phyloP scores from a whole-genome alignment of 2,888 invertebrate genomes.

The Diadromus collaris region DNA sequence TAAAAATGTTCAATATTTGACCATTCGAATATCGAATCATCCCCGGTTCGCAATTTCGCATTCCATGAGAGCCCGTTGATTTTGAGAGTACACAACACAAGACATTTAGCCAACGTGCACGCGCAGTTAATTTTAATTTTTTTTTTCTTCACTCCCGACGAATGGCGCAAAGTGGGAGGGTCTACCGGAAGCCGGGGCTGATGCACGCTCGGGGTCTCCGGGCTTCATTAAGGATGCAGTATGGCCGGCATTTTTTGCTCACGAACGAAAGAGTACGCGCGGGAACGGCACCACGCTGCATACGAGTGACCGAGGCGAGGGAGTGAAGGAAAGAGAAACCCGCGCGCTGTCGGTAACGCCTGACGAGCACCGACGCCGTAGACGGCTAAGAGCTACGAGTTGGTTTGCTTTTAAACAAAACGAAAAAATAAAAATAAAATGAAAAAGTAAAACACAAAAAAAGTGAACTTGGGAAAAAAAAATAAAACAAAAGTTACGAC shows the following conservation, averaged over 20 bases:
- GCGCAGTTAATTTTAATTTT: neutral
- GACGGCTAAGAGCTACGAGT: slow-evolving; percentile 28
- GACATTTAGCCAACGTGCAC: neutral
- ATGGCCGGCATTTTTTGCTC: slow-evolving; percentile 68
- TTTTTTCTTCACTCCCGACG: slow-evolving; percentile 45
- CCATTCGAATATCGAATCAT: too few species aligned
- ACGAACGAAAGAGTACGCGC: slow-evolving; percentile 42
- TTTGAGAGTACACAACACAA: neutral
- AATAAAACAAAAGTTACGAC: slow-evolving; percentile 74
- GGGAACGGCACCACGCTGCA: slow-evolving; percentile 15
- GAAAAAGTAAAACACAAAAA: neutral
- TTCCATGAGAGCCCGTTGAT: neutral
- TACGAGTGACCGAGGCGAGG: slow-evolving; percentile 20
- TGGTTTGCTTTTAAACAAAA: slow-evolving; percentile 8
- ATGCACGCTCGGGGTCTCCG: slow-evolving; percentile 64
- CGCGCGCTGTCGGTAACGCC: neutral
- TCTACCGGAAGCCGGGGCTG: slow-evolving; percentile 68
- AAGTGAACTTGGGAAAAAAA: too few species aligned
- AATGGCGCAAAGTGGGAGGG: slow-evolving; percentile 61
- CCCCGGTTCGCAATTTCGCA: too few species aligned
- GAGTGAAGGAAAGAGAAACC: slow-evolving; percentile 25
- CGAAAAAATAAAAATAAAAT: slow-evolving; percentile 14
- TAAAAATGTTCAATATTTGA: too few species aligned
- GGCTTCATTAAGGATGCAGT: slow-evolving; percentile 75
- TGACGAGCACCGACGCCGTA: slow-evolving; percentile 2